Base-by-base conservation (phyloP, 2,113 vertebrate species). In the Zootoca vivipara region DNA sequence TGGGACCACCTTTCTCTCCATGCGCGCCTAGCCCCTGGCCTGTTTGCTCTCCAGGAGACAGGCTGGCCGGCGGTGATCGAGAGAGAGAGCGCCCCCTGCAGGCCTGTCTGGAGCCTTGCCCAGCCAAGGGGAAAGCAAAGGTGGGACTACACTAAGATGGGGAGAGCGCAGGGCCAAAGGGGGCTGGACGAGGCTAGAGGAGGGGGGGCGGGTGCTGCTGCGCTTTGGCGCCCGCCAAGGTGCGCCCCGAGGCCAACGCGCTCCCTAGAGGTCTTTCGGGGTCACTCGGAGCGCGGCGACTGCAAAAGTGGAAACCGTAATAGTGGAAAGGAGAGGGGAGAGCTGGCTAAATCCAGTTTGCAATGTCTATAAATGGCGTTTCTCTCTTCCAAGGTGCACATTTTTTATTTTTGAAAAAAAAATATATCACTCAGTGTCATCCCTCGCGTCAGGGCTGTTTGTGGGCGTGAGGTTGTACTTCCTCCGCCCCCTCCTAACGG, bases 391-490 rank as follows among this genome's bases (percentile, higher is more conserved):
- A 96, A 96, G 96, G 96, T 96, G 95, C 96, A 94, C 94, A 91
- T 91, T 91, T 16, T 18, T 18, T 73, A 35, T 70, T 28, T 70
- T 5, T 30, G n/a, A 92, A 94, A 90, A 83, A 94, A 95, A 95
- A 95, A 94, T n/a, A n/a, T n/a, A 85, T 87, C 95, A 93, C 95
- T 93, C 96, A 91, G 95, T 96, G 96, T 97, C 96, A 96, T 96
- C 96, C 95, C 97, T 95, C 97, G 96, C 98, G 97, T 98, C 97
- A 98, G 97, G 96, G 95, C 94, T 95, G 94, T 93, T 94, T 95
- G 97, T 98, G 98, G 97, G 97, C 97, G 97, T 97, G 97, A 96
- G 96, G 96, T 95, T 96, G 95, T 94, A 85, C 96, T 97, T 96
- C 97, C 96, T 92, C 97, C 97, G 96, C 97, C 97, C 97, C 96